Percentiles rank a stretch among this genome's conserved stretches.
Evolutionary conservation across 2,888 invertebrate genomes (phyloP).

Genomic region (Cybosia mesomella): DNA sequence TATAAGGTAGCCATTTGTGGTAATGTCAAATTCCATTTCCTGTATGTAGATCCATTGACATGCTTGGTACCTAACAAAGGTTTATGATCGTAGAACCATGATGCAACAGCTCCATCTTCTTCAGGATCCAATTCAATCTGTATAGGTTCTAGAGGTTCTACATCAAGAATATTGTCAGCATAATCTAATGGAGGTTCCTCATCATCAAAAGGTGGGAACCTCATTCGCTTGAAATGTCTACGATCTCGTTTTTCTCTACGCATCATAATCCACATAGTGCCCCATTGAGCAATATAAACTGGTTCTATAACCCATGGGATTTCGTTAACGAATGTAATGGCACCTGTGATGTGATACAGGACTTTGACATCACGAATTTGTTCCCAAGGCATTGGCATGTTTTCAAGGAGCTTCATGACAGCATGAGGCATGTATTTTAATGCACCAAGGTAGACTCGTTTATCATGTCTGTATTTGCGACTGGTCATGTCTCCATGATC

Average conservation of each 20-base stretch:
- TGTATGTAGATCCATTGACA: conserved; percentile 99
- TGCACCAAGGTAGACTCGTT: conserved; percentile 98
- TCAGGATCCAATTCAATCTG: conserved; percentile 99
- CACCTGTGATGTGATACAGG: conserved; percentile 99
- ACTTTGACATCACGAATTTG: conserved; percentile 99
- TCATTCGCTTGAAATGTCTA: conserved; percentile 99
- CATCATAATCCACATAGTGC: conserved; percentile 99
- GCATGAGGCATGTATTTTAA: conserved; percentile 99
- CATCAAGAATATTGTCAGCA: conserved; percentile 99
- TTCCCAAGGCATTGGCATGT: conserved; percentile 99
- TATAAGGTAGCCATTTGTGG: conserved; percentile 99
- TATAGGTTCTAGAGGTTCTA: conserved; percentile 99
- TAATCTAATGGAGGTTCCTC: conserved; percentile 99
- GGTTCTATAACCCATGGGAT: conserved; percentile 99
- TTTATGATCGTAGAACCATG: conserved; percentile 99
- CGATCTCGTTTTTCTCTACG: conserved; percentile 99
- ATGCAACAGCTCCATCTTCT: conserved; percentile 95
- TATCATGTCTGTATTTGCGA: conserved; percentile 99
- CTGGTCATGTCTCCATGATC: conserved; percentile 99
- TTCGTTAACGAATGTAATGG: conserved; percentile 99
- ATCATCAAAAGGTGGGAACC: conserved; percentile 99
- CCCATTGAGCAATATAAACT: conserved; percentile 99
- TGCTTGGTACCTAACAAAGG: conserved; percentile 96
- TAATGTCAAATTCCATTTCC: conserved; percentile 97
- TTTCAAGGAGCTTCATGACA: conserved; percentile 98